Evolutionary conservation across 2,888 invertebrate genomes (phyloP).

Genomic region (Melinopterus prodromus): DNA sequence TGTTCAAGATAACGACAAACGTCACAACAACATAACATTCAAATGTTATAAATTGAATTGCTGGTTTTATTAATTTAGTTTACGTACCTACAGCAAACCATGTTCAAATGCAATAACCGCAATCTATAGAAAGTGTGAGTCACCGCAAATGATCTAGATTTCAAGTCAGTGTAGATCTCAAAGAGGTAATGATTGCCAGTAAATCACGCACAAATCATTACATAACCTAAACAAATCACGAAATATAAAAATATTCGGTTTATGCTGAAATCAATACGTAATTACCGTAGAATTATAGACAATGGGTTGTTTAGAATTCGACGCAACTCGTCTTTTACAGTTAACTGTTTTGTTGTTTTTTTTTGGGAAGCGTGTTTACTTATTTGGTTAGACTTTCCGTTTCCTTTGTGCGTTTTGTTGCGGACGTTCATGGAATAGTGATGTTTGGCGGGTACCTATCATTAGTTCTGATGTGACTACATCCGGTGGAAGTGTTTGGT

Average conservation of each 20-base stretch:
- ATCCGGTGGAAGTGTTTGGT: constrained; percentile 4
- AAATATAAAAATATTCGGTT: neutral
- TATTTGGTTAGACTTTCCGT: neutral
- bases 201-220: neutral
- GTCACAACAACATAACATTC: too few species aligned
- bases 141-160: neutral
- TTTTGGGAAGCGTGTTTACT: neutral
- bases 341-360: neutral
- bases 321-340: neutral
- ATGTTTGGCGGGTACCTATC: neutral
- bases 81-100: neutral
- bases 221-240: neutral
- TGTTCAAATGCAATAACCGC: neutral
- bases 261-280: neutral
- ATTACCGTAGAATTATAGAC: neutral
- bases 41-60: neutral
- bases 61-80: neutral
- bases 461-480: neutral
- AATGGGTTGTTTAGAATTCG: neutral
- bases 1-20: too few species aligned
- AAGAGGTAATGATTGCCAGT: neutral
- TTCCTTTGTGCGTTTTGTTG: neutral
- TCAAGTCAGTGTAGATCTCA: neutral
- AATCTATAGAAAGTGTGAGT: neutral
- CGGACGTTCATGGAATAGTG: neutral